phyloP scores from a whole-genome alignment of 2,113 vertebrate species.

The Brevimyrus niger region DNA sequence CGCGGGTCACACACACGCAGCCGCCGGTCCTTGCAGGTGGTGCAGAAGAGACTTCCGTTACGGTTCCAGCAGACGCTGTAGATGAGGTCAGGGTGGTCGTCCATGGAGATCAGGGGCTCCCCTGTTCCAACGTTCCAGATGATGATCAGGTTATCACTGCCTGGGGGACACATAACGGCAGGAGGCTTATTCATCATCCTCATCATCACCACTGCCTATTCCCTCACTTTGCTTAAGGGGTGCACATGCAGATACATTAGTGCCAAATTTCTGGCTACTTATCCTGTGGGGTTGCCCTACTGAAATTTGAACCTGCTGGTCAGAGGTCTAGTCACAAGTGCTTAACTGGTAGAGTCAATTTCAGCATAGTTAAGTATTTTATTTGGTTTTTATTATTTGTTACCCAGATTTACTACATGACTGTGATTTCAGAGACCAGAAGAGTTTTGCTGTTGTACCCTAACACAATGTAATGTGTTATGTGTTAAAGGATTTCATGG shows the following conservation, averaged over 20 bases:
- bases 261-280: background rate
- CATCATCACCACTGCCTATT: background rate
- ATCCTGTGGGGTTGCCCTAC: background rate
- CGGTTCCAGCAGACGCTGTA: constrained; percentile 95
- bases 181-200: background rate
- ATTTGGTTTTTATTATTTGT: background rate
- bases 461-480: background rate
- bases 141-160: constrained; percentile 87
- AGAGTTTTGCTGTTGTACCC: background rate
- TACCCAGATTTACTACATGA: background rate
- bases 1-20: constrained; percentile 87
- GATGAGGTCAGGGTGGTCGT: constrained; percentile 91
- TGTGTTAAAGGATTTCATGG: background rate
- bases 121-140: constrained; percentile 96
- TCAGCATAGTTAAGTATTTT: background rate
- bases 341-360: background rate
- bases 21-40: constrained; percentile 92
- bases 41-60: constrained; percentile 87
- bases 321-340: background rate
- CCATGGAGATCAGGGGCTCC: constrained; percentile 79
- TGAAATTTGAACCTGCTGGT: background rate
- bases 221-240: background rate
- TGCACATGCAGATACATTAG: background rate
- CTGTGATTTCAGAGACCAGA: background rate
- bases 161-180: constrained; percentile 44